phyloP scores from a whole-genome alignment of 2,113 vertebrate species.

The Pimephales promelas region DNA sequence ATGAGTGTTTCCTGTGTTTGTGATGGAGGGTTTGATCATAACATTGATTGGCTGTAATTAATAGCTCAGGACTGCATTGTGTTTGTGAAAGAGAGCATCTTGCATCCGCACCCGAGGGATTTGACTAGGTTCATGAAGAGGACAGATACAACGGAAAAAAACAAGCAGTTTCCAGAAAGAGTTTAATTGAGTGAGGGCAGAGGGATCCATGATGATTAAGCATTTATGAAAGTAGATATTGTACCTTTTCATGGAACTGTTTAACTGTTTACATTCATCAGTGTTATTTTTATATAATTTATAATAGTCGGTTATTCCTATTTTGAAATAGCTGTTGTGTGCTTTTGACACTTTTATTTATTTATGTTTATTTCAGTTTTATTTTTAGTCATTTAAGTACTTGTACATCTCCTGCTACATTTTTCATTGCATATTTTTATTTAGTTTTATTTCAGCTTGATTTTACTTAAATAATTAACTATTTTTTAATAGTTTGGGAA shows the following conservation, averaged over 20 bases:
- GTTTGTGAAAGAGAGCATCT: background rate
- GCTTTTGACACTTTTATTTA: background rate
- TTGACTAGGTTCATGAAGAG: slow-evolving; percentile 20
- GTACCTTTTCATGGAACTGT: background rate
- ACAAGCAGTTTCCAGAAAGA: slow-evolving; percentile 2
- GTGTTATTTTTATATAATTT: background rate
- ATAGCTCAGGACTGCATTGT: background rate
- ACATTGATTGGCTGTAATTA: background rate
- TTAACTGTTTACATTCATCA: background rate
- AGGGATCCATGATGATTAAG: background rate
- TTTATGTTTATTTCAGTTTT: background rate
- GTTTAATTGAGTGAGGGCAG: background rate
- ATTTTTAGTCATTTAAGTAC: background rate
- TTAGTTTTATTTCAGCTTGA: no score
- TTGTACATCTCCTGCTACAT: no score
- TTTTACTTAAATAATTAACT: no score
- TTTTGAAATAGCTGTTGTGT: background rate
- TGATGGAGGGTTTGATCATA: slow-evolving; percentile 7
- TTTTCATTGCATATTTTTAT: no score
- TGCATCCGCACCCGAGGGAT: slow-evolving; percentile 13
- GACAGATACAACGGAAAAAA: slow-evolving; percentile 3
- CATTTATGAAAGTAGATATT: background rate
- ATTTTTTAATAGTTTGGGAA: no score
- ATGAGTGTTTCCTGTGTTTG: background rate
- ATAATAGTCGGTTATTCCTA: background rate